Evolutionary conservation across 2,113 vertebrate species (phyloP), one percentile per base, ranked within the genome.

Genomic region (Parus major): DNA sequence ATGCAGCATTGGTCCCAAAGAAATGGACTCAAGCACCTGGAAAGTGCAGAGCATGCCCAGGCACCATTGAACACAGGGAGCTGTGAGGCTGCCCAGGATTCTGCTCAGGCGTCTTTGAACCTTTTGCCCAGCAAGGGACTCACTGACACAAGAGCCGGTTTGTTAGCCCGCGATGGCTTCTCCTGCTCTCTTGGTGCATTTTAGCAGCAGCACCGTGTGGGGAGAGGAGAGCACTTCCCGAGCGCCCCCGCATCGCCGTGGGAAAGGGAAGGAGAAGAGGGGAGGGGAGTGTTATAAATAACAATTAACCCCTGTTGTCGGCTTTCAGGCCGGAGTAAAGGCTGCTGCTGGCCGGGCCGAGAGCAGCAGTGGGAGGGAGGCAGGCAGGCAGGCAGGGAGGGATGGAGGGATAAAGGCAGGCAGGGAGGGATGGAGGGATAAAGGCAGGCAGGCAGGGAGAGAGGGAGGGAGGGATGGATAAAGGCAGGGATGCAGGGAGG

Each of bases 101-200:
- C 61, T 52, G 16, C 63, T 69, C 44, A 24, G 29, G 25, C 13
- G 11, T 6, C 47, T 64, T 52, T 36, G 25, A 75, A 49, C 52
- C 15, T 53, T 91, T 39, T 8, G 9, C 16, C 28, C 31, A 5
- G 15, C 64, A 10, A 70, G 17, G 15, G 23, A 28, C 28, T 27
- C 47, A 21, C 9, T 36, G 21, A 22, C 14, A 22, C 64, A 44
- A 23, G 56, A 33, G 11, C 24, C 39, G 14, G 2, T 44, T 52
- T 42, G 13, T 5, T 24, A 28, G 15, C 16, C 49, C 29, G 11
- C 77, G 11, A 6, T 3, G 35, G 27, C 35, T 55, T 44, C 23
- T 69, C 21, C 22, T 5, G 0, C 33, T 12, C 25, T 41, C 10
- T n/a, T 7, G 4, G 28, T 2, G 31, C 5, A 1, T 31, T 46